Percentiles rank a stretch among this genome's conserved stretches.
These are phyloP conservation scores for Lepidotrigona ventralis DNA, from an alignment of 1,140 invertebrate species.

Conservation along the genomic window DNA sequence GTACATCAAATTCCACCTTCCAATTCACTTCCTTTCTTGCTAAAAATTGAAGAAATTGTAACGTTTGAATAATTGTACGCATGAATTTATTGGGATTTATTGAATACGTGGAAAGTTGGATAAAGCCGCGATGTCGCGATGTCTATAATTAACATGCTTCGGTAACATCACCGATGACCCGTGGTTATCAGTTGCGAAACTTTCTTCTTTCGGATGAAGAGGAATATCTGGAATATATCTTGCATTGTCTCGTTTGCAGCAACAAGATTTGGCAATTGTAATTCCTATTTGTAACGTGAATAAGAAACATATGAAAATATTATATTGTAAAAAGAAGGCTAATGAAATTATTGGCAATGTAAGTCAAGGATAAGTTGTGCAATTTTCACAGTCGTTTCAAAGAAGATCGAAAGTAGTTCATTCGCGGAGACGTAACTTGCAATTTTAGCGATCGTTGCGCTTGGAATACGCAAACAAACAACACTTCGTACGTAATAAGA, in stretches of 20 bases:
- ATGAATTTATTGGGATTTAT: background rate
- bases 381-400: background rate
- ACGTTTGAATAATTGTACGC: background rate
- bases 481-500: background rate
- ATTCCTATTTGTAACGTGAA: no score
- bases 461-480: background rate
- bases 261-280: no score
- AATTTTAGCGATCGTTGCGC: background rate
- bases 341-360: background rate
- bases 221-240: no score
- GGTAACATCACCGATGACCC: background rate
- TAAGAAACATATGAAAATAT: no score
- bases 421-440: background rate
- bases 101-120: background rate
- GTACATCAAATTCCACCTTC: slow-evolving; percentile 21
- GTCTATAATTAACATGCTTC: background rate
- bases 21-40: background rate
- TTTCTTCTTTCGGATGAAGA: background rate
- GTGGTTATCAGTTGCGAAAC: background rate
- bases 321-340: no score
- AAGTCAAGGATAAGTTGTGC: background rate
- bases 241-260: background rate
- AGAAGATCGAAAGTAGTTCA: background rate
- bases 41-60: background rate
- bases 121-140: no score